Base-by-base conservation (phyloP, 2,797 vertebrate species). In the Cryptoprocta ferox region DNA sequence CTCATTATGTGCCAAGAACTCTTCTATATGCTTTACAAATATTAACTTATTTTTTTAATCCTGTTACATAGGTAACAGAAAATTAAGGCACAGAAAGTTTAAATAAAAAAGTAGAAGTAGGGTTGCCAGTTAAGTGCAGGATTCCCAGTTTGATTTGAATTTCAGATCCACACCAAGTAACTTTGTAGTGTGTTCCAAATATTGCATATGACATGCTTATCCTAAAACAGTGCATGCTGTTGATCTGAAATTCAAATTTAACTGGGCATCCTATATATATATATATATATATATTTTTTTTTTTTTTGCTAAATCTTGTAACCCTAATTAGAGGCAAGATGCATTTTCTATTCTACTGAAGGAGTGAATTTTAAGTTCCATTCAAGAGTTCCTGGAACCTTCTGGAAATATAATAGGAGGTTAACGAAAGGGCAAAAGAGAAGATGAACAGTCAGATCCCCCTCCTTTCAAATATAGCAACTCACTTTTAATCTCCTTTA, bases 161-260 rank as follows among this genome's bases (percentile, higher is more conserved):
- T 73, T 78, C 56, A 91, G 30, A 80, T 61, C 3, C 89, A 45
- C 2, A 78, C 39, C 1, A 10, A 80, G 35, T 76, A 76, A 21
- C 11, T 32, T 79, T 80, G 95, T 87, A 83, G 10, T 42, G 14
- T 71, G 12, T 39, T 89, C 32, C 35, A 95, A 75, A 83, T 82
- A 61, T 24, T 91, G 32, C 14, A 30, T 50, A 56, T 59, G 35
- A 84, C 6, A 53, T 53, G 2, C 32, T 89, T 91, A 70, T 24
- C 48, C n/a, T 61, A 71, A 48, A 68, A 65, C 65, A 73, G 15
- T 14, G 1, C 11, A 14, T 61, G 7, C 50, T 68, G 21, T 35
- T 61, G 5, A 86, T 75, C 63, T 91, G 53, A 97, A 96, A 92
- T 95, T 76, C 45, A 92, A 90, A 80, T 92, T 61, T 80, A 95